Evolutionary conservation across 2,113 vertebrate species (phyloP).

Genomic region (Turnix velox): DNA sequence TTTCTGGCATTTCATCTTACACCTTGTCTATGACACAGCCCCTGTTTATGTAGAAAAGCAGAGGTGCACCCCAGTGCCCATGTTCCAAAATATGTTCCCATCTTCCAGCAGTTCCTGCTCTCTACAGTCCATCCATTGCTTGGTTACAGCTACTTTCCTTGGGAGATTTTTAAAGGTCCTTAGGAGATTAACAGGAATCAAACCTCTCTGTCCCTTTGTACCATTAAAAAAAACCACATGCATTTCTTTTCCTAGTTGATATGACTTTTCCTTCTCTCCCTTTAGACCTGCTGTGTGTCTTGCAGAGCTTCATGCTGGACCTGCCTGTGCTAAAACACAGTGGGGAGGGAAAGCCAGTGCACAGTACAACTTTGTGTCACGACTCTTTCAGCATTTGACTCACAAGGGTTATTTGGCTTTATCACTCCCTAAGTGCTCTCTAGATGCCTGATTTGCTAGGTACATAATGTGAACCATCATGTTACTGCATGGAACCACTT

Average conservation of each 20-base stretch:
- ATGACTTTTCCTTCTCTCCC: not conserved
- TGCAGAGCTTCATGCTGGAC: not conserved
- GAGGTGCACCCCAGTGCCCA: not conserved
- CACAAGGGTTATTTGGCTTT: not conserved
- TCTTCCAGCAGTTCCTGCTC: not conserved
- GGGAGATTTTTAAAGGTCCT: not conserved
- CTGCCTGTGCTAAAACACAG: not conserved
- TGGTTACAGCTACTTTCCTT: not conserved
- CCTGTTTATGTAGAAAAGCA: not conserved
- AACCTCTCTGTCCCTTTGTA: not conserved
- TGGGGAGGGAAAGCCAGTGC: not conserved
- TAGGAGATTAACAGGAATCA: not conserved
- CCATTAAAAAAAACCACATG: not conserved
- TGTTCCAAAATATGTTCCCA: accelerated
- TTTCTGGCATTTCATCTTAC: not conserved
- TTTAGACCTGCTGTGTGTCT: not conserved
- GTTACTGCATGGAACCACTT: not conserved
- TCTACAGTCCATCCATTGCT: not conserved
- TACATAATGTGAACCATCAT: not conserved
- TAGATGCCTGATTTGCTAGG: not conserved
- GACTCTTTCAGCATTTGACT: not conserved
- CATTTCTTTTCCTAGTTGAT: not conserved
- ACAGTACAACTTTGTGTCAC: not conserved
- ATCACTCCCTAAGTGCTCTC: not conserved
- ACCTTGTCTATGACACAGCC: not conserved